phyloP scores from a whole-genome alignment of 2,113 vertebrate species.

The Dasyprocta punctata region DNA sequence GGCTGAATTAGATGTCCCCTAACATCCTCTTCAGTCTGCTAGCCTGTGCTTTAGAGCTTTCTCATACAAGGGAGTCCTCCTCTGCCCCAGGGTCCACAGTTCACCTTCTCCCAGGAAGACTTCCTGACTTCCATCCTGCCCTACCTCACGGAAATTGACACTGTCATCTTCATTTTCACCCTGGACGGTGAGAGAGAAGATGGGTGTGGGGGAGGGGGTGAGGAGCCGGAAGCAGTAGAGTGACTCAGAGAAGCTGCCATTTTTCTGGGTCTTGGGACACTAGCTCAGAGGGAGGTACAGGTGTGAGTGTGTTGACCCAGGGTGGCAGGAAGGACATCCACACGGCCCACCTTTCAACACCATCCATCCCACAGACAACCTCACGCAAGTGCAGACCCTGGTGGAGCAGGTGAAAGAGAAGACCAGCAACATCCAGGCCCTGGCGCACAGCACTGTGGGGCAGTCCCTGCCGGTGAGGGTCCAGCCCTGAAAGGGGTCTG shows the following conservation, averaged over 20 bases:
- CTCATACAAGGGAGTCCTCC: background rate
- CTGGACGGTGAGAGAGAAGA: constrained; percentile 83
- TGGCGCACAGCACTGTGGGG: constrained; percentile 82
- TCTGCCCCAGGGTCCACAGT: constrained; percentile 82
- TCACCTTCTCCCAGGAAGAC: constrained; percentile 86
- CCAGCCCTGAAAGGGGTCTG: background rate
- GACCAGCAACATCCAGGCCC: constrained; percentile 83
- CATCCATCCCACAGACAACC: constrained; percentile 80
- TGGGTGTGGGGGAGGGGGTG: fast-evolving
- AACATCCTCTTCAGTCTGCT: background rate
- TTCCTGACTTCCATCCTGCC: constrained; percentile 86
- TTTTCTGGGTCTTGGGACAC: background rate
- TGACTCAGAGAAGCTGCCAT: background rate
- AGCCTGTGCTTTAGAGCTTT: background rate
- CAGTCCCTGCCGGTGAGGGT: constrained; percentile 77
- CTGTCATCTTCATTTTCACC: constrained; percentile 88
- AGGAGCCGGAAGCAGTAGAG: background rate
- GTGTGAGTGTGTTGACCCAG: background rate
- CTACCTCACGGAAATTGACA: constrained; percentile 82
- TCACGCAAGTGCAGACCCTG: constrained; percentile 82
- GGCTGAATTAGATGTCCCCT: background rate
- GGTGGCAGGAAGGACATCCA: background rate
- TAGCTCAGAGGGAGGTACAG: background rate
- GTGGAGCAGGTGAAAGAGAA: constrained; percentile 83
- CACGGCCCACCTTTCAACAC: background rate